phyloP scores from a whole-genome alignment of 2,888 invertebrate species.

The Rhagonycha lutea region DNA sequence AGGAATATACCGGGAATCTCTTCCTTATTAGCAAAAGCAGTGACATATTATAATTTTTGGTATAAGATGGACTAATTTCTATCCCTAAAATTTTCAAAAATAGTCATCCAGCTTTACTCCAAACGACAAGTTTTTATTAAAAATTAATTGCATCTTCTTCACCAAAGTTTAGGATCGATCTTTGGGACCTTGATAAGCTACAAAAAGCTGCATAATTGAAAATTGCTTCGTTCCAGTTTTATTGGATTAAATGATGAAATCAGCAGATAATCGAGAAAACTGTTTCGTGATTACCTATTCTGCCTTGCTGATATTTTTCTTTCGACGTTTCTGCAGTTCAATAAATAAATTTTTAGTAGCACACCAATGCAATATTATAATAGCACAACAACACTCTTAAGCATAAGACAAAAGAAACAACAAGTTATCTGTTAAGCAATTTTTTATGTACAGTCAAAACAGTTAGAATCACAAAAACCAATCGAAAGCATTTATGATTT shows the following conservation, averaged over 20 bases:
- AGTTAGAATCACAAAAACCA: background rate
- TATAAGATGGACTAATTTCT: too few relatives aligned
- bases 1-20: too few relatives aligned
- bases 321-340: background rate
- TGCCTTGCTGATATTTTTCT: background rate
- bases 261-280: background rate
- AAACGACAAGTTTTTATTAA: too few relatives aligned
- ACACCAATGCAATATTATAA: background rate
- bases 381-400: background rate
- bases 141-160: too few relatives aligned
- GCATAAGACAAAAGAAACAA: background rate
- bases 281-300: background rate
- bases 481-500: conserved; percentile 21
- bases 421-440: conserved; percentile 5
- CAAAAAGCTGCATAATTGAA: background rate
- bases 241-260: background rate
- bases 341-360: background rate
- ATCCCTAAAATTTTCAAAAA: too few relatives aligned
- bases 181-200: too few relatives aligned
- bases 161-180: too few relatives aligned
- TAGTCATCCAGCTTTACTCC: too few relatives aligned
- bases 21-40: too few relatives aligned
- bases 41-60: too few relatives aligned
- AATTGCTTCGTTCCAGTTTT: background rate
- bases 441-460: conserved; percentile 8